Evolutionary conservation across 37 sponge, comb jelly and placozoan species (phyloP), one percentile per base, ranked within the genome.

Genomic region (Agelas oroides): DNA sequence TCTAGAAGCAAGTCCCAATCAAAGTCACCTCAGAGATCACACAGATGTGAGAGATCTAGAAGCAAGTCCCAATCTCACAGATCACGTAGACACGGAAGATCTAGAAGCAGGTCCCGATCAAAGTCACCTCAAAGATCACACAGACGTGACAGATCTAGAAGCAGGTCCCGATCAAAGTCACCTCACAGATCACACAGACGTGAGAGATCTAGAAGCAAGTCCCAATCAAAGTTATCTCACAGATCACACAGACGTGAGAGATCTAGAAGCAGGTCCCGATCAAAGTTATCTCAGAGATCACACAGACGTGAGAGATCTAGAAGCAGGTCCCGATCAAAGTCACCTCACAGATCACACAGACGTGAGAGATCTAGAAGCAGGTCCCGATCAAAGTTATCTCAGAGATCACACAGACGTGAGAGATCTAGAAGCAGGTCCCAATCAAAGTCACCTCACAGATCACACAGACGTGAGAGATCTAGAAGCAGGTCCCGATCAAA

Each of bases 11-110:
- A 53, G 21, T 62, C 46, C 46, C 46, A 8, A 46, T 46, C 46
- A 46, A 46, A 3, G 6, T 46, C 46, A 46, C 46, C 46, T 46
- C 24, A 62, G 13, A 5, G 64, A 62, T 62, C 64, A 5, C 46
- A 21, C 73, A 72, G 38, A 38, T 23, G 16, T 2, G 12, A 25
- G 21, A 39, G 23, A 34, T 2, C 25, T 28, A 59, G 35, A 36
- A 76, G 30, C 65, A 73, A 54, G 74, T 84, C 81, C 23, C 80
- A 39, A n/a, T 79, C 46, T 46, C 46, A 46, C 3, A 62, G 64
- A 27, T 28, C 27, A 12, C 24, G 13, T 5, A 28, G 27, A 28
- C 64, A 62, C 28, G 5, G 27, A 5, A 24, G 64, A 28, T 5
- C 24, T 27, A 3, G 64, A 12, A 62, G 64, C 24, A 3, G 64